Conservation (phyloP, 2,113 vertebrate species). For the Cacatua alba region DNA sequence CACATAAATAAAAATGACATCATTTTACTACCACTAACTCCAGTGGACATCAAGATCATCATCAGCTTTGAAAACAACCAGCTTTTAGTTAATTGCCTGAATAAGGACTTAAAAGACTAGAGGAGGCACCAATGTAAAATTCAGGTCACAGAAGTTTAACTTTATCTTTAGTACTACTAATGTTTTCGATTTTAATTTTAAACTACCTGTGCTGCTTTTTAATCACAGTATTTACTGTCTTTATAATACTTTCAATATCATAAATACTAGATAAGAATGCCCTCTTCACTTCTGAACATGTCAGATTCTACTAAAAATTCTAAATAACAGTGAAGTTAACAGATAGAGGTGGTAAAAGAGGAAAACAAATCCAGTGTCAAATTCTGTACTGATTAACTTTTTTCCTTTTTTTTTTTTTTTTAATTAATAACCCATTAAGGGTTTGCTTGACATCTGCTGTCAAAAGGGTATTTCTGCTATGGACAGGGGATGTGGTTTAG, state of each 20-base stretch:
- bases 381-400: neutral
- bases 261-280: neutral
- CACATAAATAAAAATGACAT: neutral
- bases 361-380: neutral
- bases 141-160: neutral
- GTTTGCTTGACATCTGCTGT: slow-evolving; percentile 51
- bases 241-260: neutral
- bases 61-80: neutral
- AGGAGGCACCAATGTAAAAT: neutral
- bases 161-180: neutral
- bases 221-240: neutral
- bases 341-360: neutral
- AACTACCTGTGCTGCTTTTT: neutral
- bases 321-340: neutral
- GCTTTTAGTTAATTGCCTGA: neutral
- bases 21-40: neutral
- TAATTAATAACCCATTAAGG: slow-evolving; percentile 49
- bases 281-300: neutral
- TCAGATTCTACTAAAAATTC: neutral
- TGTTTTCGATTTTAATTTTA: neutral
- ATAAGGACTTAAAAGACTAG: neutral
- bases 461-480: slow-evolving; percentile 70
- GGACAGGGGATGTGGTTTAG: slow-evolving; percentile 68
- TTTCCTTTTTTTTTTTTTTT: neutral
- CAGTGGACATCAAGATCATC: neutral